phyloP scores from a whole-genome alignment of 2,888 invertebrate genomes.

The Hirtodrosophila trivittata region DNA sequence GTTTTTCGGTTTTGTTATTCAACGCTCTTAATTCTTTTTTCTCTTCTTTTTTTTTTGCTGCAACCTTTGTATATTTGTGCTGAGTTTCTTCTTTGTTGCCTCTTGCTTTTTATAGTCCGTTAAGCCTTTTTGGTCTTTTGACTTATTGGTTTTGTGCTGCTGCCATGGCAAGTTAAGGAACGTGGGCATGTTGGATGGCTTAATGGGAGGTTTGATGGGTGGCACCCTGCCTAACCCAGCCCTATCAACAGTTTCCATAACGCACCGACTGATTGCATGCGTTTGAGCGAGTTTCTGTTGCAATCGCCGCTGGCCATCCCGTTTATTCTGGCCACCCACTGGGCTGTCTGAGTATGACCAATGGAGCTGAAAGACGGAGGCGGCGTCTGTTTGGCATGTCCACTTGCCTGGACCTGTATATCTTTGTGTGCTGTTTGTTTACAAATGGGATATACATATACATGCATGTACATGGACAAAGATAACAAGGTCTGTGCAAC shows the following conservation, averaged over 20 bases:
- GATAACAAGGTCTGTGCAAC: conserved; percentile 49
- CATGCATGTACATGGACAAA: conserved; percentile 18
- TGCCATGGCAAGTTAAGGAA: conserved; percentile 23
- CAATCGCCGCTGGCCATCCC: conserved; percentile 45
- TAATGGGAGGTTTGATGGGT: neutral
- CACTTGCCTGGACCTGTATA: conserved; percentile 53
- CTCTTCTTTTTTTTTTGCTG: conserved; percentile 16
- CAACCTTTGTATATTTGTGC: conserved; percentile 57
- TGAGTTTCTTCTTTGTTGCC: conserved; percentile 57
- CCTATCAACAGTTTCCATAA: conserved; percentile 35
- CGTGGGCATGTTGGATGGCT: conserved; percentile 11
- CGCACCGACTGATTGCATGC: conserved; percentile 57
- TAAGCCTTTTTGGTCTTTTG: conserved; percentile 70
- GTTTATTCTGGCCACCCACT: conserved; percentile 48
- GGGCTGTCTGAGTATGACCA: neutral
- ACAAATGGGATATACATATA: conserved; percentile 45
- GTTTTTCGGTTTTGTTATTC: conserved; percentile 37
- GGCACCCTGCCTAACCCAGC: conserved; percentile 11
- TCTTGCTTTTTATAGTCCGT: conserved; percentile 68
- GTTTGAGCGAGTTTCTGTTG: conserved; percentile 55
- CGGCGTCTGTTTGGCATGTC: conserved; percentile 63
- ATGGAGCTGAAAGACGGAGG: conserved; percentile 3
- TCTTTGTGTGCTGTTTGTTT: conserved; percentile 50
- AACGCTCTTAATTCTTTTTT: conserved; percentile 9
- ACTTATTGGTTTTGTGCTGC: conserved; percentile 67